These are phyloP conservation scores for Pristionchus exspectatus DNA, from an alignment of 2,888 invertebrate genomes.

Conservation along the genomic window DNA sequence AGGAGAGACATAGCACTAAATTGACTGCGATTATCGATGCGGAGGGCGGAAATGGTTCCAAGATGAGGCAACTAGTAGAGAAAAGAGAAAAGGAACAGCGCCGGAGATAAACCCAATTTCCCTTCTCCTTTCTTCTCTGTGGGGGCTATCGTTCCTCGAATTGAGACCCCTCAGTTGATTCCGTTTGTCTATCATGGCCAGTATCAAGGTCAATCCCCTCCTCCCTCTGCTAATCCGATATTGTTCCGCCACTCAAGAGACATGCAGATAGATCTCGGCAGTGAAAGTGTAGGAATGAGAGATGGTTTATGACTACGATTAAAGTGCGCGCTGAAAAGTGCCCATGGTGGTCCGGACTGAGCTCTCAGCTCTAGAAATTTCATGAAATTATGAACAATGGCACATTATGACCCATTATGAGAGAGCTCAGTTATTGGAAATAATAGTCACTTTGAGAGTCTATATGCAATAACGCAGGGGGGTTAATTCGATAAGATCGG, in stretches of 20 bases:
- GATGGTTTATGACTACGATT: background rate
- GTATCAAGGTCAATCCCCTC: conserved; percentile 40
- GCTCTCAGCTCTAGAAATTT: background rate
- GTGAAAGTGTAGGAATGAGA: background rate
- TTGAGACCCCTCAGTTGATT: conserved; percentile 25
- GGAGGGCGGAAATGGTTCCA: conserved; percentile 44
- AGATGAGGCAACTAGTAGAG: conserved; percentile 23
- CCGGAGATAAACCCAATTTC: conserved; percentile 47
- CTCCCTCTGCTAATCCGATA: conserved; percentile 14
- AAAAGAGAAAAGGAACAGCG: conserved; percentile 37
- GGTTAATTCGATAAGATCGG: no score
- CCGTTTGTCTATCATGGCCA: conserved; percentile 21
- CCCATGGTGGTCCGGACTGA: background rate
- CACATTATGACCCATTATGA: no score
- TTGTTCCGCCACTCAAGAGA: background rate
- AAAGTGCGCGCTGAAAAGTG: background rate
- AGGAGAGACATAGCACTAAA: conserved; percentile 29
- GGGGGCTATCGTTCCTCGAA: conserved; percentile 18
- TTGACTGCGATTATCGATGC: conserved; percentile 45
- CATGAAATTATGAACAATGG: no score
- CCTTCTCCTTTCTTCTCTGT: background rate
- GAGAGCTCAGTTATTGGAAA: background rate
- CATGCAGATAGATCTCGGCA: background rate
- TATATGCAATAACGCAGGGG: no score
- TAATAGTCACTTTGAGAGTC: background rate